A percentile compares a stretch with the other conserved stretches of the same genome.
Conservation (phyloP, 2,113 vertebrate species). For the Apodemus sylvaticus region DNA sequence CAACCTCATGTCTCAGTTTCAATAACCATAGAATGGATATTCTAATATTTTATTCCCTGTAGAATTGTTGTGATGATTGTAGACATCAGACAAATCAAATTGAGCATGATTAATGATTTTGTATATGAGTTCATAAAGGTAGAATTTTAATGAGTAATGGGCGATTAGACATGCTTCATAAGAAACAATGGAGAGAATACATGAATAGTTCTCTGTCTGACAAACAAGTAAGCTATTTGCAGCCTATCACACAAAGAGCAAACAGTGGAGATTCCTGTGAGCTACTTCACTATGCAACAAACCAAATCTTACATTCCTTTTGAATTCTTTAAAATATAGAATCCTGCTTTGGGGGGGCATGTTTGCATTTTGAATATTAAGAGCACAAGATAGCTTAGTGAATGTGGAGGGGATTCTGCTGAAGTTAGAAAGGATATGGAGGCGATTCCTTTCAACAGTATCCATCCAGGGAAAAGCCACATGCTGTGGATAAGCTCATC, state of each 20-base stretch:
- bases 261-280: background rate
- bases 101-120: background rate
- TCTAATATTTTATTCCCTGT: background rate
- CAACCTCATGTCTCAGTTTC: background rate
- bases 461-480: background rate
- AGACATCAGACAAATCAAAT: background rate
- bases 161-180: background rate
- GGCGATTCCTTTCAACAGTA: background rate
- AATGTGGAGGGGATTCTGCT: background rate
- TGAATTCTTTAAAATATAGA: background rate
- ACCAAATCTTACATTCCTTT: background rate
- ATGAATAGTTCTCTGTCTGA: background rate
- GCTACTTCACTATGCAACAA: background rate
- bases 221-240: background rate
- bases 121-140: background rate
- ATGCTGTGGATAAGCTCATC: background rate
- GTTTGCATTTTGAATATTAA: constrained; percentile 50
- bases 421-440: constrained; percentile 29
- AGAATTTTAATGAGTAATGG: background rate
- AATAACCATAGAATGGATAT: background rate
- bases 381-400: background rate
- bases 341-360: background rate
- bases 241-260: background rate
- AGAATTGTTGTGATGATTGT: background rate
- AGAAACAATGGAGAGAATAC: background rate